Evolutionary conservation across 2,888 invertebrate species (phyloP), one percentile per base, ranked within the genome.

Genomic region (Tipula helvola): DNA sequence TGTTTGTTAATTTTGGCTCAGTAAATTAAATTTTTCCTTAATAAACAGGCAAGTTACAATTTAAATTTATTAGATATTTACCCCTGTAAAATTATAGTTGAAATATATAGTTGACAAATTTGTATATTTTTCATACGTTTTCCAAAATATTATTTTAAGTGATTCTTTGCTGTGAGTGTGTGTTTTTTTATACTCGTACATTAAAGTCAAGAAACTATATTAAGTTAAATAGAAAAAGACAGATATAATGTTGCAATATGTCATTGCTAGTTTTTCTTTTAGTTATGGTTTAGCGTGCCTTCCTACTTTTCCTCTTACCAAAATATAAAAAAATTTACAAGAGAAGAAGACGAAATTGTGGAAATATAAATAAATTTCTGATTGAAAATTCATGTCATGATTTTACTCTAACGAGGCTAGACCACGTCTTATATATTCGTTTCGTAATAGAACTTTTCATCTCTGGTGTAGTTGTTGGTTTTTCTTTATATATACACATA

Each of bases 391-490:
- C 85, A 85, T 18, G 42, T 85, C 85, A 85, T 85, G 85, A 85
- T 85, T 85, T 85, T 85, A 42, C 85, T 85, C 42, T 85, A 85
- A 85, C 85, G 42, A 85, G 85, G 85, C 85, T 85, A 85, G 85
- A 85, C 85, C 85, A 85, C 85, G 85, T 85, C 39, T 84, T 84
- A 84, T 84, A 41, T 39, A 84, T 84, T 84, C 84, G 84, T 84
- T 39, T 71, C 39, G 84, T 84, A 84, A 84, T 84, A 84, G 84
- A 84, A 84, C 84, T 84, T 84, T 84, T 71, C 71, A 71, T 71
- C 71, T 71, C 18, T 57, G 28, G 28, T 28, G 28, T 71, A 71
- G 71, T 71, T 18, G 71, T 18, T 71, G 71, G 18, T 18, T 71
- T 71, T 71, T 71, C 8, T 28, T 52, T n/a, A n/a, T 12, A 10